These are phyloP conservation scores for Parapristionchus giblindavisi DNA, from an alignment of 2,888 invertebrate genomes.

Conservation along the genomic window DNA sequence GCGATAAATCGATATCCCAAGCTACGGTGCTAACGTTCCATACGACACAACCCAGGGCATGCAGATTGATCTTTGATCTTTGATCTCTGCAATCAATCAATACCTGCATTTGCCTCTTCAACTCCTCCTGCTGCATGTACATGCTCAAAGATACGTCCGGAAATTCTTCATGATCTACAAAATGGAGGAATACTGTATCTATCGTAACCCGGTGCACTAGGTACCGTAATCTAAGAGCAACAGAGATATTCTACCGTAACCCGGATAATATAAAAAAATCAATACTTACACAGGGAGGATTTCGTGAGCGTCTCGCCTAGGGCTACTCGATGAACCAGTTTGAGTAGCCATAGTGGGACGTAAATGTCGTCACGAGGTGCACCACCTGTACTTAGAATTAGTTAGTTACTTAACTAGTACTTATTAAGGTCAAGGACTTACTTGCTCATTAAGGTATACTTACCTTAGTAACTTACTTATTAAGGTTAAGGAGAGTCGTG, in stretches of 20 bases:
- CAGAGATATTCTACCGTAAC: slow-evolving; percentile 1
- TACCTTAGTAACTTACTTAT: too few species aligned
- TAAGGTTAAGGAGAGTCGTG: too few species aligned
- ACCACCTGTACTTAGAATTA: background rate
- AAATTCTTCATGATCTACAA: slow-evolving; percentile 30
- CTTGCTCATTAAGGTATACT: too few species aligned
- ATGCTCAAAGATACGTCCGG: slow-evolving; percentile 4
- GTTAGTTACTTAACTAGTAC: too few species aligned
- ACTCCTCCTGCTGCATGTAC: slow-evolving; percentile 17
- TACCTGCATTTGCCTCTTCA: slow-evolving; percentile 21
- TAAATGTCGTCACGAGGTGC: background rate
- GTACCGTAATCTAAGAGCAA: slow-evolving; percentile 19
- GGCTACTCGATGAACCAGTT: background rate
- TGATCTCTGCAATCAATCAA: background rate
- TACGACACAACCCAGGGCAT: background rate
- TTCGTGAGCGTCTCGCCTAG: slow-evolving; percentile 13
- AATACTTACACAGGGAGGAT: slow-evolving; percentile 9
- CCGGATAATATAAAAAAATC: too few species aligned
- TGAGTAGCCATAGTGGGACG: slow-evolving; percentile 33
- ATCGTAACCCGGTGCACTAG: background rate
- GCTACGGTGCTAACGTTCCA: background rate
- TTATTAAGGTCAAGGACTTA: too few species aligned
- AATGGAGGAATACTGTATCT: background rate
- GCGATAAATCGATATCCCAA: background rate
- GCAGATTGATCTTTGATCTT: too few species aligned